Evolutionary conservation across 2,888 invertebrate species (phyloP).

Genomic region (Hyposoter didymator): DNA sequence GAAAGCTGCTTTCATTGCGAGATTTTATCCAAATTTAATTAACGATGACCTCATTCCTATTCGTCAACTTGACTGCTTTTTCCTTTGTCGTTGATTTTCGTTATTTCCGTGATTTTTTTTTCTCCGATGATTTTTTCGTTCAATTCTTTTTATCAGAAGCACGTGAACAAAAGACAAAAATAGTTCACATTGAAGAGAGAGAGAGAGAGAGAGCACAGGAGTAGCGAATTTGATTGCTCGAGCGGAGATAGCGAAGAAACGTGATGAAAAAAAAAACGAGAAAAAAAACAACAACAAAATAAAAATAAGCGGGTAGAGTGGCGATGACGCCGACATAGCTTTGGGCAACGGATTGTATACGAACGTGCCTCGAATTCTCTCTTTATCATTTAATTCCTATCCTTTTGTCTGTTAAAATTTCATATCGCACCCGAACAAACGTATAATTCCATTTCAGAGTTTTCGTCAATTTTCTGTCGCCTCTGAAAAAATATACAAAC

Average conservation of each 20-base stretch:
- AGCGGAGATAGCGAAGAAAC: conserved; percentile 48
- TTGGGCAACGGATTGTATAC: conserved; percentile 7
- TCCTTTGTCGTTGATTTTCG: background rate
- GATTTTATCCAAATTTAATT: background rate
- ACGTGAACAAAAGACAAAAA: conserved; percentile 19
- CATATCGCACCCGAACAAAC: conserved; percentile 45
- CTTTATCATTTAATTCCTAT: conserved; percentile 50
- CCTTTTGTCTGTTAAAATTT: conserved; percentile 47
- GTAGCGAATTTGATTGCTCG: conserved; percentile 41
- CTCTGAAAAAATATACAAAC: background rate
- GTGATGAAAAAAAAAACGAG: conserved; percentile 44
- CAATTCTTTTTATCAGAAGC: conserved; percentile 16
- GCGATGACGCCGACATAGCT: conserved; percentile 30
- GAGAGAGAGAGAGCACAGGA: background rate
- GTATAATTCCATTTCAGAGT: conserved; percentile 25
- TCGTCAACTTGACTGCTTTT: background rate
- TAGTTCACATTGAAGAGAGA: background rate
- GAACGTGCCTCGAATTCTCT: conserved; percentile 14
- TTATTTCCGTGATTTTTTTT: background rate
- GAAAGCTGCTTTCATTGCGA: background rate
- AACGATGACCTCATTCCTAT: conserved; percentile 7
- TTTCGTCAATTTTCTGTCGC: background rate
- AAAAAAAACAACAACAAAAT: background rate
- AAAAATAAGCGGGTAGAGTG: conserved; percentile 2
- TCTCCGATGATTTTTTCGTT: background rate